Percentiles rank a stretch among this genome's conserved stretches.
phyloP scores from a whole-genome alignment of 2,113 vertebrate genomes.

The Podarcis cretensis region DNA sequence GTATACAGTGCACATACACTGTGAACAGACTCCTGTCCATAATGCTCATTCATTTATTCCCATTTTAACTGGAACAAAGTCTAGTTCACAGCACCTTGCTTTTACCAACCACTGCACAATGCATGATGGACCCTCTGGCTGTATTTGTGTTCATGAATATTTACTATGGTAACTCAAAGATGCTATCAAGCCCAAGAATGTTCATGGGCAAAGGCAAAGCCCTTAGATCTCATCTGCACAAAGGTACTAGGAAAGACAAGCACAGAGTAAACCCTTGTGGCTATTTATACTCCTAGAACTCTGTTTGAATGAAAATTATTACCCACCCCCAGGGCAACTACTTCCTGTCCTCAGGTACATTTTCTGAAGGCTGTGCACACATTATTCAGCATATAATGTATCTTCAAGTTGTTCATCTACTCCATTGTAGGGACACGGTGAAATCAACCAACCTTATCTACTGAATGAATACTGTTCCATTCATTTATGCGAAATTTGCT shows the following conservation, averaged over 20 bases:
- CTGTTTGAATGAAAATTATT: neutral
- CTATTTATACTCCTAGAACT: slow-evolving; percentile 25
- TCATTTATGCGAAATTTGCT: neutral
- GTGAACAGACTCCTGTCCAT: neutral
- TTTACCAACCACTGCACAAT: neutral
- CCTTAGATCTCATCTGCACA: slow-evolving; percentile 7
- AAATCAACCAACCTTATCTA: neutral
- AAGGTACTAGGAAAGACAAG: neutral
- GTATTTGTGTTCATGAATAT: slow-evolving; percentile 15
- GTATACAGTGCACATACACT: neutral
- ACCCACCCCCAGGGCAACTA: neutral
- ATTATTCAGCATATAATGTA: neutral
- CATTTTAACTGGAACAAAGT: neutral
- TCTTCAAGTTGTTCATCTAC: neutral
- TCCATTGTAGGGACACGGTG: neutral
- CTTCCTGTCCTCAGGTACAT: neutral
- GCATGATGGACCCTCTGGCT: slow-evolving; percentile 3
- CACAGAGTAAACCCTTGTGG: slow-evolving; percentile 8
- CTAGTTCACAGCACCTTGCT: neutral
- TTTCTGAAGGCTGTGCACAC: neutral
- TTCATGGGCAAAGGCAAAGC: neutral
- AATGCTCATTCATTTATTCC: neutral
- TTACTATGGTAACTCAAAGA: slow-evolving; percentile 9
- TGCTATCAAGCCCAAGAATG: neutral
- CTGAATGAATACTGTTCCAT: neutral